Base-by-base conservation (phyloP, 2,113 vertebrate genomes). In the Hyla sarda region DNA sequence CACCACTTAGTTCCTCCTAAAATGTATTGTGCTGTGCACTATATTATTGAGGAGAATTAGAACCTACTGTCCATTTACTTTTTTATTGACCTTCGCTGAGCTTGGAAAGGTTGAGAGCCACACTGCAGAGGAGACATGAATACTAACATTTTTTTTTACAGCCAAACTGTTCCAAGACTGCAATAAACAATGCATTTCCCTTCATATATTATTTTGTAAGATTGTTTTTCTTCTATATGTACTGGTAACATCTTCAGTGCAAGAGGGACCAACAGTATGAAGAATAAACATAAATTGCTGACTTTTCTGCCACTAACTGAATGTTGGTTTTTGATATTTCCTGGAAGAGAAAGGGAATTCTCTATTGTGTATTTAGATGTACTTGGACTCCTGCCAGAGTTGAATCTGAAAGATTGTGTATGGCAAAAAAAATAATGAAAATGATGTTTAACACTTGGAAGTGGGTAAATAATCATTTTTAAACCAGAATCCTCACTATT, bases 281-380 rank as follows among this genome's bases (percentile, higher is more conserved):
- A 52, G 28, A 82, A 71, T 48, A 69, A 71, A 52, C 81, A 82
- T 69, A 82, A 82, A 28, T 52, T 71, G 47, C 60, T 71, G 62
- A 81, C 78, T 81, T 56, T 81, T 47, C 56, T 81, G 58, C 32
- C 78, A 41, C 67, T 71, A 23, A 81, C 34, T 62, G 56, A 82
- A 52, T 69, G 25, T 30, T 69, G 62, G 11, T 17, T 80, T 80
- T 47, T 69, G 56, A 52, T 82, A 52, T 82, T 48, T 58, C 45
- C 45, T 32, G 25, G 25, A 48, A 52, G 34, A 32, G 45, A 52
- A 69, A 71, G 30, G 62, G 10, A 82, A 21, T 9, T 69, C 54
- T 80, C 80, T 82, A 50, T 69, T 69, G 60, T 82, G 80, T 82
- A 82, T 69, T 82, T 69, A 82, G 62, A 82, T 82, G 62, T 82